Evolutionary conservation across 2,888 invertebrate species (phyloP), one percentile per base, ranked within the genome.

Genomic region (Deilephila porcellus): DNA sequence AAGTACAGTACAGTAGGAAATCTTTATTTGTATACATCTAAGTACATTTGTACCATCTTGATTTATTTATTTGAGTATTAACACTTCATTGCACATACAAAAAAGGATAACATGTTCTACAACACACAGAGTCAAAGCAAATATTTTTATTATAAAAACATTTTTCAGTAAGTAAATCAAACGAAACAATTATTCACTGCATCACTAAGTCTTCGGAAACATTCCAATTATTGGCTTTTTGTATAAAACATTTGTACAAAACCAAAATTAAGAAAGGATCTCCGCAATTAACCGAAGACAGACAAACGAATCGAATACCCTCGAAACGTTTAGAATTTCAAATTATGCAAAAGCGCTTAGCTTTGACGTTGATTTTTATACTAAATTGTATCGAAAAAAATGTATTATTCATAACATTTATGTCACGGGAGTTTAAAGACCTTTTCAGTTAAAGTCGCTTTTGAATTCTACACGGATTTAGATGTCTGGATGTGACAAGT

Each of bases 381-480:
- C 72, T 67, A 52, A 53, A 74, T 75, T 74, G 74, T 56, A 75
- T 71, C 78, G 83, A 80, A 78, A 81, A 82, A 84, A 84, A 86
- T 85, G 83, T 85, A 82, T 86, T 85, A 86, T 87, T 86, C 84
- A 87, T 86, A 80, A 80, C 85, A 82, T 81, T 82, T 80, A 83
- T 81, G 82, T 82, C 76, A 72, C 76, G 72, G 77, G 79, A 75
- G 75, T 83, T 84, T 78, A 82, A 82, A 83, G 80, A 79, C 80
- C 80, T 80, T 85, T 83, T 81, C 81, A 77, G 76, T 78, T 75
- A 72, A 78, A 80, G 80, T 82, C 78, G 82, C 78, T 82, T 83
- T 80, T 77, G 77, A 83, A 81, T 81, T 82, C 71, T 64, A 1
- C 73, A 60, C 56, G 63, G 78, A 76, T 72, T 52, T 56, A 17